Evolutionary conservation across 2,888 invertebrate species (phyloP), one percentile per base, ranked within the genome.

Genomic region (Azorinus chamasolen): DNA sequence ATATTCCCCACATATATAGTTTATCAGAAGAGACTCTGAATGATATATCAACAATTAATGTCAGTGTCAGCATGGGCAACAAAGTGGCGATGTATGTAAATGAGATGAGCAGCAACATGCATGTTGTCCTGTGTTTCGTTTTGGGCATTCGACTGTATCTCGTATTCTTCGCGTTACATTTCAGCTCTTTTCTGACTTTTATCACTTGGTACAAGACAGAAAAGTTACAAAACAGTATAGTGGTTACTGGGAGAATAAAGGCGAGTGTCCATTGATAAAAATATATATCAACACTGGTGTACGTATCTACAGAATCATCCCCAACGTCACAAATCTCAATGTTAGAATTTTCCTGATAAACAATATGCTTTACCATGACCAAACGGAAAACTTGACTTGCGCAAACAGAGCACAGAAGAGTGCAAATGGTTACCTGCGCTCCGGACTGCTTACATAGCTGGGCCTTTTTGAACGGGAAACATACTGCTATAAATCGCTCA

Each of bases 401-500:
- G 39, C 87, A 86, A 32, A 88, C 74, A 8, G 88, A 37, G 18
- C 88, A 68, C 50, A 90, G 88, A 6, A 89, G 73, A 10, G 83
- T 58, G 16, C 88, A 51, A 22, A 91, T 89, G 24, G 89, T 74
- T 18, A 86, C 78, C 39, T 87, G 82, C 1, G 90, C 89, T 12
- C 88, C 87, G 2, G 80, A 82, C 55, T 88, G 89, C 20, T 83
- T 84, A 58, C 90, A 87, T 54, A 90, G 75, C 16, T 83, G 54
- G 45, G 86, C 74, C 50, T 87, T 89, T 63, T 85, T 87, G 73
- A 91, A 90, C 1, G 92, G 92, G 57, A 88, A 87, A 73, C 88
- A 89, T 16, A 91, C 89, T 10, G 90, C 91, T 24, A 91, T 74
- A 24, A 90, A 80, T 10, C 92, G 72, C 59, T 92, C 92, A 18